Evolutionary conservation across 2,113 vertebrate genomes (phyloP), one percentile per base, ranked within the genome.

Genomic region (Pelecanoides urinatrix): DNA sequence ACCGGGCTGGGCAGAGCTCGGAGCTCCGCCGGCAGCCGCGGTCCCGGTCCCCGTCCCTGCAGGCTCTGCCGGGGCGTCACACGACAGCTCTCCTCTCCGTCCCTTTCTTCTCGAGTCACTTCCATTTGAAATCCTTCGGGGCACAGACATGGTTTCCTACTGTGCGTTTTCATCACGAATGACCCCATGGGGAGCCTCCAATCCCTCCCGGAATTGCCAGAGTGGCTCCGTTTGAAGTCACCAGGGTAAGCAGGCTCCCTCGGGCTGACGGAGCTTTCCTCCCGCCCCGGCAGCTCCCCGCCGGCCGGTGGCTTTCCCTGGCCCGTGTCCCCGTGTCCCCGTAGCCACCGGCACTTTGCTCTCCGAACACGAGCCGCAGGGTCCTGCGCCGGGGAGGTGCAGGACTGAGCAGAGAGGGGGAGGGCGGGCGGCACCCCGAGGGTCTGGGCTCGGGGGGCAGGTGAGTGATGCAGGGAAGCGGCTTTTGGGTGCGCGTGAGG

Each of bases 21-120:
- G 44, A 11, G 76, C 45, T 66, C 22, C 34, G 56, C 3, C 1
- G 0, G 17, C 13, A 10, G 3, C 80, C 1, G 0, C 5, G 2
- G 29, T 26, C 50, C 72, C 5, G 2, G 7, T 21, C 29, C 38
- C 36, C 2, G 2, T 45, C 26, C 32, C 63, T 12, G 6, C 10
- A 8, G 36, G 52, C 23, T 65, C 26, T 32, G 58, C 70, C 9
- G 2, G 27, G 14, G 11, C 10, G 3, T 8, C 38, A 27, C 44
- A 2, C 62, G 14, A 1, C 34, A 9, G 6, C 40, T 56, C 59
- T 52, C 58, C 73, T 38, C 27, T 44, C 74, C 23, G 0, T 14
- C 67, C 26, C 55, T 13, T 27, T 29, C 49, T 44, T 7, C 62
- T 36, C 47, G 1, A 7, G 6, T 20, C 30, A 1, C 30, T 10